These are phyloP conservation scores for Catharus minimus DNA, from an alignment of 2,113 vertebrate genomes.

Conservation along the genomic window DNA sequence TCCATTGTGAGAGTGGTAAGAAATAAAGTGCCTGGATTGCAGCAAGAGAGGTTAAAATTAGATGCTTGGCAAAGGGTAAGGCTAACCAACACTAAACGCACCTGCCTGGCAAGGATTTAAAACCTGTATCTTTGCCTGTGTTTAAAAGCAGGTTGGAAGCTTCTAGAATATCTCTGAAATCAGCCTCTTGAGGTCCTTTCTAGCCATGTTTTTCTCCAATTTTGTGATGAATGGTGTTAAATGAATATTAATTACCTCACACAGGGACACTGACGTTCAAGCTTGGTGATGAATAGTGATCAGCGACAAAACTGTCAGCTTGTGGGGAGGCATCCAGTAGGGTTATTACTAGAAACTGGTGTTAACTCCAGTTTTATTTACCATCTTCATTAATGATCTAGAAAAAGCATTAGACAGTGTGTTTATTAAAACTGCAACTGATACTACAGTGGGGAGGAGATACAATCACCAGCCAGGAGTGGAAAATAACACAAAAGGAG, in stretches of 20 bases:
- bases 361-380: conserved; percentile 54
- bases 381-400: conserved; percentile 56
- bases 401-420: conserved; percentile 22
- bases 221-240: conserved; percentile 50
- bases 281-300: conserved; percentile 56
- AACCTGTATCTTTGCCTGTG: not conserved
- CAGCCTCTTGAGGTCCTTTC: conserved; percentile 23
- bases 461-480: not conserved
- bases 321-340: conserved; percentile 39
- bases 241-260: conserved; percentile 65
- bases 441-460: conserved; percentile 16
- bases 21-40: not conserved
- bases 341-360: conserved; percentile 53
- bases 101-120: not conserved
- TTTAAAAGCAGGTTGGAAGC: not conserved
- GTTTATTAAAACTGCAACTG: conserved; percentile 54
- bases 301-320: conserved; percentile 54
- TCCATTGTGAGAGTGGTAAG: not conserved
- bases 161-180: conserved; percentile 35
- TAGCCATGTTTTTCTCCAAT: conserved; percentile 26
- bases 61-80: not conserved
- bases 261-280: not conserved
- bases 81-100: not conserved
- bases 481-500: conserved; percentile 19
- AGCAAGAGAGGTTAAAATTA: not conserved